Evolutionary conservation across 1,140 invertebrate species (phyloP).

Genomic region (Nephila pilipes): DNA sequence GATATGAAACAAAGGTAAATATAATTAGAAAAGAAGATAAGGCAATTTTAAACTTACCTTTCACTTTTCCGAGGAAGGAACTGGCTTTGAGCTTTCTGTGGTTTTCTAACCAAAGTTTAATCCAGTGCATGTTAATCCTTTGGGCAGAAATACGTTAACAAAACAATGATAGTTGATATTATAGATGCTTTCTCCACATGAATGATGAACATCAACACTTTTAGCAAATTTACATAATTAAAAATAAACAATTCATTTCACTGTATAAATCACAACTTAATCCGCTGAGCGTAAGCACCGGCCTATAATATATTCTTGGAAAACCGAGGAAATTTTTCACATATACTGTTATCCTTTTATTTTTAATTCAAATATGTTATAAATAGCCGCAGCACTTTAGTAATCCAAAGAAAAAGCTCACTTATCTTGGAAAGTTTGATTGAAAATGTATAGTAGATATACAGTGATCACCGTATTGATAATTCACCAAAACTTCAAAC

Average conservation of each 20-base stretch:
- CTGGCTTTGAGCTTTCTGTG: constrained; percentile 18
- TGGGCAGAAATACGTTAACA: background rate
- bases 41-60: constrained; percentile 1
- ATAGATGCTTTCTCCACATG: background rate
- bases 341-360: background rate
- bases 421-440: background rate
- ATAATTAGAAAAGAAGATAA: background rate
- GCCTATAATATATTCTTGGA: background rate
- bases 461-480: background rate
- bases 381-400: background rate
- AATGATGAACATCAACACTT: background rate
- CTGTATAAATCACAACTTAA: background rate
- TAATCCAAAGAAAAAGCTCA: background rate
- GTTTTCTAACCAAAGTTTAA: constrained; percentile 4
- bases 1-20: background rate
- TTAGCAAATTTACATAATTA: background rate
- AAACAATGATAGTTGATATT: background rate
- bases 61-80: background rate
- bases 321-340: background rate
- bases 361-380: background rate
- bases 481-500: background rate
- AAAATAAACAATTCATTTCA: background rate
- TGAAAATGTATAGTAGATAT: background rate
- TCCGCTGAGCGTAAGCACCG: background rate
- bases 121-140: constrained; percentile 42